Conservation (phyloP, 2,888 invertebrate genomes). For the Gastracanthus pulcherrimus region DNA sequence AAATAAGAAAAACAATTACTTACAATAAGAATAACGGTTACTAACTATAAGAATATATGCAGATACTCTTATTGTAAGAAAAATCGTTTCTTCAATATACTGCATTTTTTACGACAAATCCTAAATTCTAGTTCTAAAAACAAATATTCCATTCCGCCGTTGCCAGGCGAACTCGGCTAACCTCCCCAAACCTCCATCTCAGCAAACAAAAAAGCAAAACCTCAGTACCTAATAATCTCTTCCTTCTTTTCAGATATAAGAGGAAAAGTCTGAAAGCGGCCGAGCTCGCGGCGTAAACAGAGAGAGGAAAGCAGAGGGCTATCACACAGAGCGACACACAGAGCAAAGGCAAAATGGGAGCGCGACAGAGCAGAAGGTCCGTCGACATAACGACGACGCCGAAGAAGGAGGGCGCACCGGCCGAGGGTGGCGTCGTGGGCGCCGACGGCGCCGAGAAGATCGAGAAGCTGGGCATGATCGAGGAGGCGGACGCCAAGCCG, state of each 20-base stretch:
- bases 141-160: too few relatives aligned
- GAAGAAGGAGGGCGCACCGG: conserved; percentile 76
- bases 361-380: conserved; percentile 92
- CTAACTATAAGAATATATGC: too few relatives aligned
- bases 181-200: too few relatives aligned
- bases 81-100: too few relatives aligned
- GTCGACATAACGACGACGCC: conserved; percentile 90
- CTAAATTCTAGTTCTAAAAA: too few relatives aligned
- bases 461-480: conserved; percentile 86
- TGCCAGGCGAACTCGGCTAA: too few relatives aligned
- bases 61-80: too few relatives aligned
- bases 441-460: conserved; percentile 72
- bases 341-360: conserved; percentile 83
- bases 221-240: too few relatives aligned
- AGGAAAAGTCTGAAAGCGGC: conserved; percentile 2
- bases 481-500: conserved; percentile 85
- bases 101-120: too few relatives aligned
- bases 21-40: too few relatives aligned
- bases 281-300: conserved; percentile 6
- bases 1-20: neutral
- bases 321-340: conserved; percentile 54
- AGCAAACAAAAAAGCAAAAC: too few relatives aligned
- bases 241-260: neutral
- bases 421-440: conserved; percentile 75
- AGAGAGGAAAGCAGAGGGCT: conserved; percentile 25